Evolutionary conservation across 2,113 vertebrate species (phyloP).

Genomic region (Varanus salvator): DNA sequence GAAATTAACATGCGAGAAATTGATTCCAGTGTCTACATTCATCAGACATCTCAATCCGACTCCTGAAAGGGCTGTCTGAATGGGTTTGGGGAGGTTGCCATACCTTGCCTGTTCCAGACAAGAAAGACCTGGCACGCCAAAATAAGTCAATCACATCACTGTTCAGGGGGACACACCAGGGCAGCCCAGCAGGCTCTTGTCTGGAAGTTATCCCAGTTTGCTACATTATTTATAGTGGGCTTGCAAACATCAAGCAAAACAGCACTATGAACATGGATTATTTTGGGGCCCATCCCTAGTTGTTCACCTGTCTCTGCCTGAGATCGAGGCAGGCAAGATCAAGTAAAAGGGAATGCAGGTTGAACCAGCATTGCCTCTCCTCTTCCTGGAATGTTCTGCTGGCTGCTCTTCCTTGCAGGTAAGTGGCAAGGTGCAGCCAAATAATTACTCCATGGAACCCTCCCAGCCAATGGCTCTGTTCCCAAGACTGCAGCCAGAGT

Average conservation of each 20-base stretch:
- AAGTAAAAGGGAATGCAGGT: background rate
- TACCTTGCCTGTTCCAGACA: background rate
- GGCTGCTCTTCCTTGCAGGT: background rate
- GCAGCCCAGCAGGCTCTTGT: background rate
- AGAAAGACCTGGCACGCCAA: no score
- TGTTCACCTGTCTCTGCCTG: background rate
- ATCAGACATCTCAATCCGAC: background rate
- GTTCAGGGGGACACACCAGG: background rate
- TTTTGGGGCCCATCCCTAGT: background rate
- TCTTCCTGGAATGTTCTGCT: background rate
- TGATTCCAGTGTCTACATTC: background rate
- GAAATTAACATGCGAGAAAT: no score
- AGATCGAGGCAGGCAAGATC: background rate
- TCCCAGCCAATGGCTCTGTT: background rate
- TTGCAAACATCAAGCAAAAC: background rate
- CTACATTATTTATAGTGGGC: background rate
- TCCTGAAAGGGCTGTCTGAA: background rate
- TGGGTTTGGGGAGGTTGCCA: background rate
- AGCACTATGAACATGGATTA: background rate
- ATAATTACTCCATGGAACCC: background rate
- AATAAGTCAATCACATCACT: background rate
- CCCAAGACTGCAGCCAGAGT: background rate
- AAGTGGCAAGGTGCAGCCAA: background rate
- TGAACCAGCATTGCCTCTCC: background rate
- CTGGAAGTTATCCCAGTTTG: background rate